Percentiles rank a stretch among this genome's conserved stretches.
phyloP scores from a whole-genome alignment of 2,113 vertebrate genomes.

The Mixornis gularis region DNA sequence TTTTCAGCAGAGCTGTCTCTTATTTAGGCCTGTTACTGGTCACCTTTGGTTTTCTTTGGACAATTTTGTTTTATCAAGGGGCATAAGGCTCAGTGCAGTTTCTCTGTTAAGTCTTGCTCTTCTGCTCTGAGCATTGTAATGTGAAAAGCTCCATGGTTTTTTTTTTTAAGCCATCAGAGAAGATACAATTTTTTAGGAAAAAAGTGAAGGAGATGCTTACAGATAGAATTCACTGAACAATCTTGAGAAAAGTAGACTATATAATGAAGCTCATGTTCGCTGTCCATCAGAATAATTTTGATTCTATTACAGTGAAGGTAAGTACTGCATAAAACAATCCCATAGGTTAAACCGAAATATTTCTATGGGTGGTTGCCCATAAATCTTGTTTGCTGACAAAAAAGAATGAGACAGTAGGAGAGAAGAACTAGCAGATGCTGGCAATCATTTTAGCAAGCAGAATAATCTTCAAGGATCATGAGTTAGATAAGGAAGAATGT shows the following conservation, averaged over 20 bases:
- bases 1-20: background rate
- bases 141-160: background rate
- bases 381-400: conserved; percentile 38
- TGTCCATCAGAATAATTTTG: conserved; percentile 4
- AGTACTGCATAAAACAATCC: conserved; percentile 5
- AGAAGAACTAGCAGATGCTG: conserved; percentile 39
- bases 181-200: background rate
- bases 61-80: background rate
- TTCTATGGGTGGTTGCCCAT: background rate
- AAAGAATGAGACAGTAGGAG: conserved; percentile 41
- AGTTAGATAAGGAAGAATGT: conserved; percentile 49
- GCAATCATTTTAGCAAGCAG: conserved; percentile 32
- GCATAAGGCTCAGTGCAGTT: background rate
- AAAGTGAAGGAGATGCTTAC: background rate
- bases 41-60: background rate
- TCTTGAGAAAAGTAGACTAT: background rate
- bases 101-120: background rate
- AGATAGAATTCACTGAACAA: background rate
- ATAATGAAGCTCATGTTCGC: background rate
- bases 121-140: background rate
- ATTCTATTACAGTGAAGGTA: conserved; percentile 6
- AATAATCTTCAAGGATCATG: conserved; percentile 29
- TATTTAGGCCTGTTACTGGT: background rate
- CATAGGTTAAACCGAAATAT: conserved; percentile 38
- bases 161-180: background rate